Percentiles rank a stretch among this genome's conserved stretches.
Evolutionary conservation across 2,113 vertebrate species (phyloP).

Genomic region (Sinocyclocheilus maitianheensis): DNA sequence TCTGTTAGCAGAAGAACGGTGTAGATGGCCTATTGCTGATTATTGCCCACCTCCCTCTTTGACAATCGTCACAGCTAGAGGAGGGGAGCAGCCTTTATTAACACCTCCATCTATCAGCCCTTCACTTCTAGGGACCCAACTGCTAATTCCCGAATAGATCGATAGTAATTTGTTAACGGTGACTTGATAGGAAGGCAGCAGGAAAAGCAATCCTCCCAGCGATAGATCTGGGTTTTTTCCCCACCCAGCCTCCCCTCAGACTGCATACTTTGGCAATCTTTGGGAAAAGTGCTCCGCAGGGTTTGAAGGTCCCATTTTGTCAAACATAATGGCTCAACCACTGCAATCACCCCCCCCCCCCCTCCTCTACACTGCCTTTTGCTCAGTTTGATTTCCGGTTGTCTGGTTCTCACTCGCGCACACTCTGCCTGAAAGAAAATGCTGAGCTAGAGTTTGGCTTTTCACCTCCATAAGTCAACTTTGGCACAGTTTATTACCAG

Average conservation of each 20-base stretch:
- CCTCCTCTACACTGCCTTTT: constrained; percentile 11
- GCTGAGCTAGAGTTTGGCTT: constrained; percentile 32
- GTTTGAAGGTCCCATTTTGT: constrained; percentile 53
- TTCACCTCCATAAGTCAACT: constrained; percentile 38
- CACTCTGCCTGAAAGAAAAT: constrained; percentile 32
- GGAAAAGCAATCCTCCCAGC: constrained; percentile 30
- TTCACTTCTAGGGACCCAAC: constrained; percentile 1
- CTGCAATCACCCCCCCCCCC: constrained; percentile 33
- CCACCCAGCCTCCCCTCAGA: constrained; percentile 12
- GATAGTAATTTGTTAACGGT: constrained; percentile 50
- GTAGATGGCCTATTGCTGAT: constrained; percentile 43
- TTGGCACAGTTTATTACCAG: constrained; percentile 39
- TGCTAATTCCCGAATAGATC: constrained; percentile 44
- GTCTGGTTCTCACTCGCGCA: constrained; percentile 19
- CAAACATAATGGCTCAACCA: constrained; percentile 50
- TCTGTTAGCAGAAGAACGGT: neutral
- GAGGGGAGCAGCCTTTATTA: constrained; percentile 29
- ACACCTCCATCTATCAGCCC: constrained; percentile 34
- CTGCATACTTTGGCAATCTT: constrained; percentile 38
- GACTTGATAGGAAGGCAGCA: neutral
- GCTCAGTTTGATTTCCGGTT: constrained; percentile 35
- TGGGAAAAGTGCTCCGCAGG: constrained; percentile 39
- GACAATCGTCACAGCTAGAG: neutral
- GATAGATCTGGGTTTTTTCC: constrained; percentile 44
- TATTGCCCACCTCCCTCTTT: constrained; percentile 24